Base-by-base conservation (phyloP, 2,797 vertebrate genomes). In the Cossypha niveicapilla region DNA sequence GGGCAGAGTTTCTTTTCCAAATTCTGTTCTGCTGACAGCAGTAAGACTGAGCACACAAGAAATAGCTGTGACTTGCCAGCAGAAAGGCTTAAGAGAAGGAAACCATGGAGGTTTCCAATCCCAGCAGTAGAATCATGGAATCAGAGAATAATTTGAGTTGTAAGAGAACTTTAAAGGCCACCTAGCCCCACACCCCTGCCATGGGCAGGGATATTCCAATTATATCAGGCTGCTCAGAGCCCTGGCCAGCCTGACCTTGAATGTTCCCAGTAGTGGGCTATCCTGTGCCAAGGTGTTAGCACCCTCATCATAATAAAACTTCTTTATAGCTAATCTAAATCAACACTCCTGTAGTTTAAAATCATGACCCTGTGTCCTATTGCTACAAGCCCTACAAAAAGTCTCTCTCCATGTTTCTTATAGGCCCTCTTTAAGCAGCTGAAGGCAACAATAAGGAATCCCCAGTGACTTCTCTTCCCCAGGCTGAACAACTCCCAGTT, bases 1-100 rank as follows among this genome's bases (percentile, higher is more conserved):
- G 81, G 85, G 94, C 87, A 81, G 62, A 80, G 58, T 78, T 93
- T 86, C 78, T 79, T 84, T 39, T 14, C 71, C 86, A 85, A 48
- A 41, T 65, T 82, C 85, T 63, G 58, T 74, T 94, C 70, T 90
- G 89, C 82, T 88, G 65, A 81, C 7, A 5, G 73, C 62, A 76
- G 58, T 65, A 22, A 78, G 58, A 16, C 62, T 48, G 68, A 87
- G 54, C 27, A 72, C 50, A 18, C 67, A 30, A 79, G 53, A 62
- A 87, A 35, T 18, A 75, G 58, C 37, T 68, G 58, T 27, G 62
- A 62, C 62, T 82, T 86, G 35, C 56, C 56, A 42, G 21, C 8
- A 53, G 44, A 51, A 85, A 48, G 27, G 21, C 18, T 76, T 16
- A 11, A 13, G 53, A 45, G 57, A 37, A 70, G 16, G 48, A 70